Evolutionary conservation across 2,888 invertebrate genomes (phyloP), one percentile per base, ranked within the genome.

Genomic region (Mesorhabditis belari): DNA sequence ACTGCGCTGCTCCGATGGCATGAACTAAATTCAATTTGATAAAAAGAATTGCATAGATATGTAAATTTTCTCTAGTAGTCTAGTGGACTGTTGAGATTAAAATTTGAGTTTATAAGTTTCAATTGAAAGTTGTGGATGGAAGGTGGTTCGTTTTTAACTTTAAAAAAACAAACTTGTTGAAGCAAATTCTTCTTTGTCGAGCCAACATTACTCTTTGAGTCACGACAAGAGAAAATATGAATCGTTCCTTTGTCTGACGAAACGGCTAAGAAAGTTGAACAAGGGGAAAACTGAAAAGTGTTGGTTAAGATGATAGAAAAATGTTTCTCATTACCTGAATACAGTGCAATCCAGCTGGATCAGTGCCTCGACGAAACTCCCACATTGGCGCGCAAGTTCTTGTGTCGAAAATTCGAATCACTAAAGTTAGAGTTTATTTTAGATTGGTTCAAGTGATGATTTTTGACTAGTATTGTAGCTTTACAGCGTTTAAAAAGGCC

Each of bases 371-470:
- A 58, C 91, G 83, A 54, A 91, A 83, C 80, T 90, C 90, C 49
- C 88, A 87, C 58, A 90, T 82, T 80, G 87, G 84, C 35, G 84
- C 84, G 74, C 86, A 87, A 57, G 86, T 86, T 57, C 83, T 81
- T 26, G 89, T 88, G 81, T 90, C 90, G 88, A 89, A 91, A 3
- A 91, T 87, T 65, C 91, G 85, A 49, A 91, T 88, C 70, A 91
- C 84, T 6, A 90, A 91, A 49, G 91, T 91, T 73, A n/a, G n/a
- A n/a, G n/a, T n/a, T n/a, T n/a, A n/a, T n/a, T n/a, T n/a, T n/a
- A n/a, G n/a, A n/a, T n/a, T n/a, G n/a, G n/a, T n/a, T n/a, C n/a
- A n/a, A n/a, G n/a, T n/a, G n/a, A n/a, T n/a, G n/a, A n/a, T n/a
- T n/a, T n/a, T n/a, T n/a, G n/a, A n/a, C n/a, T n/a, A n/a, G n/a